Conservation (phyloP, 2,888 invertebrate species). For the Zootermopsis nevadensis region DNA sequence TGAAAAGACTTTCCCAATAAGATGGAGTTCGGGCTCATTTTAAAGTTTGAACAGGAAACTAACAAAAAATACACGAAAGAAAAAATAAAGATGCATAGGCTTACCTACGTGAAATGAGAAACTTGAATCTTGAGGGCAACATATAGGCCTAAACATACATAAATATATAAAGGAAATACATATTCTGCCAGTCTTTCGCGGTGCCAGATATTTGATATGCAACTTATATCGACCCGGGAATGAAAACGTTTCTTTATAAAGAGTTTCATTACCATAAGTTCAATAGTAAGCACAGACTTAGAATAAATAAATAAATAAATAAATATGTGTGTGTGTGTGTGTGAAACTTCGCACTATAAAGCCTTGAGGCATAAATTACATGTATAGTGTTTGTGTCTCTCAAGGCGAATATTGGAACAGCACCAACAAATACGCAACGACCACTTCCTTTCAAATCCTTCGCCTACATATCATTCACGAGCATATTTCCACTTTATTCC, state of each 20-base stretch:
- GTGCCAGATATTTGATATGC: neutral
- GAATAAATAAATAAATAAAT: too few species aligned
- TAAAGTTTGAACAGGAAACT: conserved; percentile 48
- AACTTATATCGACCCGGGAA: neutral
- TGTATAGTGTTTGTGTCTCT: too few species aligned
- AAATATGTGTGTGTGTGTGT: too few species aligned
- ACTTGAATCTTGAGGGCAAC: conserved; percentile 28
- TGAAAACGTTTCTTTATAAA: neutral
- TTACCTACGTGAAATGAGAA: conserved; percentile 35
- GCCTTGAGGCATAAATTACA: too few species aligned
- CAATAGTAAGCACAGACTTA: too few species aligned
- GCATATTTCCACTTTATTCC: too few species aligned
- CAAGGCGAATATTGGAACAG: too few species aligned
- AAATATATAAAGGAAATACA: conserved; percentile 18
- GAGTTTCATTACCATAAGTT: too few species aligned
- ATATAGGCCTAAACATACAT: conserved; percentile 26
- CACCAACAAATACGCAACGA: too few species aligned
- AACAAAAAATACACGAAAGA: conserved; percentile 26
- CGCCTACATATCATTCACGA: too few species aligned
- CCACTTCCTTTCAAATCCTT: too few species aligned
- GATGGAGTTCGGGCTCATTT: conserved; percentile 48
- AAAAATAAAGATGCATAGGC: conserved; percentile 36
- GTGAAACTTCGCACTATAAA: too few species aligned
- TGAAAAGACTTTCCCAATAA: conserved; percentile 43
- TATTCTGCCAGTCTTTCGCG: neutral